Evolutionary conservation across 2,113 vertebrate genomes (phyloP).

Genomic region (Salvelinus sp.): DNA sequence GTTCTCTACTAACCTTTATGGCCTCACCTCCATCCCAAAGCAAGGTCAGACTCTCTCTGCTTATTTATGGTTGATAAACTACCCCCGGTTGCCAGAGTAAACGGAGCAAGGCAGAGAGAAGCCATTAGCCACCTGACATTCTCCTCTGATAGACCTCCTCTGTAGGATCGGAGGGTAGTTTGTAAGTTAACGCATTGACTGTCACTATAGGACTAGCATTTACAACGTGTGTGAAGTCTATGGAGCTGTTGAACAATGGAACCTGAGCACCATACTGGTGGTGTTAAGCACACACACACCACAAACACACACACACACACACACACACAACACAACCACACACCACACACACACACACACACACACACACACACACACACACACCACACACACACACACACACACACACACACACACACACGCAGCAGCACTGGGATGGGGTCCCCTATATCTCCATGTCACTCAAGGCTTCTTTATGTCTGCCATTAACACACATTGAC

Average conservation of each 20-base stretch:
- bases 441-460: constrained; percentile 29
- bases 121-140: constrained; percentile 25
- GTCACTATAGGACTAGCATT: background rate
- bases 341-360: background rate
- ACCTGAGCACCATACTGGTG: constrained; percentile 5
- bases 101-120: constrained; percentile 33
- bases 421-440: constrained; percentile 18
- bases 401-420: background rate
- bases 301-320: background rate
- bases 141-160: constrained; percentile 19
- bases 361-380: background rate
- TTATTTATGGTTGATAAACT: constrained; percentile 42
- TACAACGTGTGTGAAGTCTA: background rate
- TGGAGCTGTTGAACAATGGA: background rate
- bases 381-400: background rate
- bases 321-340: background rate
- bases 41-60: constrained; percentile 16
- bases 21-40: constrained; percentile 13
- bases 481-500: constrained; percentile 39
- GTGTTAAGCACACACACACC: background rate
- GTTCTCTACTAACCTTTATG: constrained; percentile 18
- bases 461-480: constrained; percentile 40
- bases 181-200: constrained; percentile 11
- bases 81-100: constrained; percentile 26
- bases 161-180: constrained; percentile 3